phyloP scores from a whole-genome alignment of 2,797 vertebrate species.

The Sylvilagus floridanus region DNA sequence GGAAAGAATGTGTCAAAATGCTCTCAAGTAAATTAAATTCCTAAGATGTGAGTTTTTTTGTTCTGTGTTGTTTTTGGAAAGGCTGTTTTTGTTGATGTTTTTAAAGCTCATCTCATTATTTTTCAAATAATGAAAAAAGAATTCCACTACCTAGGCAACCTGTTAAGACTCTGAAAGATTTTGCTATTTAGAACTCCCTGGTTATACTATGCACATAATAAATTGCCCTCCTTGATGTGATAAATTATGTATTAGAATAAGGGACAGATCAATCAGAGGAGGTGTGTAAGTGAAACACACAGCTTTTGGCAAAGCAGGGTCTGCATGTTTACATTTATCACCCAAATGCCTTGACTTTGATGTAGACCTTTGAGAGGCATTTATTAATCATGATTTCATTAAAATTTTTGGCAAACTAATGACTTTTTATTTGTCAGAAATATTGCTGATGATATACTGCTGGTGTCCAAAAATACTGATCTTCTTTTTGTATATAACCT shows the following conservation, averaged over 20 bases:
- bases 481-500: constrained; percentile 84
- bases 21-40: constrained; percentile 51
- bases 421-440: constrained; percentile 87
- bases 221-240: constrained; percentile 85
- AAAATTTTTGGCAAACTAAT: constrained; percentile 86
- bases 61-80: not conserved
- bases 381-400: constrained; percentile 91
- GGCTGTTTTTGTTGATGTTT: constrained; percentile 3
- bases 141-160: constrained; percentile 53
- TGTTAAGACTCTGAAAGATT: constrained; percentile 76
- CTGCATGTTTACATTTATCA: constrained; percentile 88
- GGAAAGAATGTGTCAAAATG: constrained; percentile 37
- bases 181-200: constrained; percentile 80
- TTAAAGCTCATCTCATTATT: not conserved
- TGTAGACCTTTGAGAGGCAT: constrained; percentile 86
- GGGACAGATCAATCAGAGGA: constrained; percentile 88
- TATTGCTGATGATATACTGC: constrained; percentile 84
- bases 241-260: constrained; percentile 90
- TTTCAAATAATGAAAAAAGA: constrained; percentile 53
- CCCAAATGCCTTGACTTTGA: constrained; percentile 87
- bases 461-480: constrained; percentile 80
- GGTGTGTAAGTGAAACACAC: constrained; percentile 81
- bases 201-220: constrained; percentile 82
- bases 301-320: constrained; percentile 86
- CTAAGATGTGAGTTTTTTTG: not conserved